phyloP scores from a whole-genome alignment of 2,797 vertebrate species.

The Fistularia commersonii region DNA sequence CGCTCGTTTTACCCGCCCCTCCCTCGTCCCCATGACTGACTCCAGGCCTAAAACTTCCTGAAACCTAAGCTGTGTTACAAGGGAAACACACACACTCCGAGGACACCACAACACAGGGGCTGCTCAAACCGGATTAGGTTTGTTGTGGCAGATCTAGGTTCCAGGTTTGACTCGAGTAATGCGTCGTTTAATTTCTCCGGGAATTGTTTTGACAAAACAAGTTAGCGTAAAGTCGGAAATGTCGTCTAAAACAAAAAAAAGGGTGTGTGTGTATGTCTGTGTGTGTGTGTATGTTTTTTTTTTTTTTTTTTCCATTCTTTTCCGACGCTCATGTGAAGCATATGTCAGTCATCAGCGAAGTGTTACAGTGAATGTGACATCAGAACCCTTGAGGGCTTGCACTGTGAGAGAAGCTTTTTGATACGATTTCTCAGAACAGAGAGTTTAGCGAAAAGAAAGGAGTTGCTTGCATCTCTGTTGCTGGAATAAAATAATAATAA shows the following conservation, averaged over 20 bases:
- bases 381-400: constrained; percentile 82
- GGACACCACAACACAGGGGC: constrained; percentile 64
- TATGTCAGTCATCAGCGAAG: constrained; percentile 76
- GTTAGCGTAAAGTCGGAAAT: constrained; percentile 78
- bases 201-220: constrained; percentile 85
- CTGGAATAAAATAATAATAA: too few species aligned
- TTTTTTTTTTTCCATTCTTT: constrained; percentile 48
- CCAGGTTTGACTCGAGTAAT: constrained; percentile 73
- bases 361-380: constrained; percentile 82
- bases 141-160: constrained; percentile 75
- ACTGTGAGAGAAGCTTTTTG: constrained; percentile 77
- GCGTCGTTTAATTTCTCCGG: constrained; percentile 79
- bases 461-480: constrained; percentile 67
- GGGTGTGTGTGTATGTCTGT: constrained; percentile 54
- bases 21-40: constrained; percentile 47
- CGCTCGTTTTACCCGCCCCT: constrained; percentile 37
- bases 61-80: constrained; percentile 63
- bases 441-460: constrained; percentile 72
- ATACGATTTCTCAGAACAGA: constrained; percentile 77
- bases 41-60: constrained; percentile 67
- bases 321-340: constrained; percentile 69
- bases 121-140: constrained; percentile 73
- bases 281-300: constrained; percentile 36
- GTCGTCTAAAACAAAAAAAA: constrained; percentile 69
- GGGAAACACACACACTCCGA: constrained; percentile 56